Evolutionary conservation across 92 coral and sea anemone genomes (phyloP), one percentile per base, ranked within the genome.

Genomic region (Ricordea florida): DNA sequence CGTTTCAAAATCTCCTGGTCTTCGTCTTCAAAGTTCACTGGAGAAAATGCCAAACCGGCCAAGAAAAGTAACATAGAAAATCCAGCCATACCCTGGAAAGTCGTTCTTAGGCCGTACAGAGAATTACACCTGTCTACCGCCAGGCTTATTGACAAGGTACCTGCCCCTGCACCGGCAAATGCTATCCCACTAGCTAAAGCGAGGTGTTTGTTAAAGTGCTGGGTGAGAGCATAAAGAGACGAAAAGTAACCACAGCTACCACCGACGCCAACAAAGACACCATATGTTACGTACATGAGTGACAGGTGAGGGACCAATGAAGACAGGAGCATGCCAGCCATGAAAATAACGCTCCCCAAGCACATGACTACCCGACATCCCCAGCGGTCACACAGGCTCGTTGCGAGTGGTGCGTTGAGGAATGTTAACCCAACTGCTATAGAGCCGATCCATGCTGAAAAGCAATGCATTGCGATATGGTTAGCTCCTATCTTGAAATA

Each of bases 281-380:
- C 94, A 42, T 82, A 89, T 10, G 99, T 88, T 3, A 89, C 30
- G 78, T 92, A 96, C 91, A 96, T 85, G 43, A 70, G 67, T 26
- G 69, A 31, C 75, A 96, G 82, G 20, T 90, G 44, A 41, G 47
- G 69, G 10, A 86, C 91, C 11, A 89, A 45, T 25, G 99, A 96
- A 5, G 99, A 80, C 37, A 87, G 69, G 35, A 89, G 70, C 51
- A 80, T 56, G 5, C 89, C 88, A 46, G 74, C 61, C 44, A 77
- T 42, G 5, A 84, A 74, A 6, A 85, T 71, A 22, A 86, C 51
- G 31, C 92, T 80, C 5, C 99, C 99, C 34, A 79, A 32, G 58
- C 99, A 92, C 62, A 91, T 69, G 46, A 92, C 93, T n/a, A 89
- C 79, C 5, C 97, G 96, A 57, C 96, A 81, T 37, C 96, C 92